phyloP scores from a whole-genome alignment of 2,113 vertebrate genomes.

The Stegostoma tigrinum region DNA sequence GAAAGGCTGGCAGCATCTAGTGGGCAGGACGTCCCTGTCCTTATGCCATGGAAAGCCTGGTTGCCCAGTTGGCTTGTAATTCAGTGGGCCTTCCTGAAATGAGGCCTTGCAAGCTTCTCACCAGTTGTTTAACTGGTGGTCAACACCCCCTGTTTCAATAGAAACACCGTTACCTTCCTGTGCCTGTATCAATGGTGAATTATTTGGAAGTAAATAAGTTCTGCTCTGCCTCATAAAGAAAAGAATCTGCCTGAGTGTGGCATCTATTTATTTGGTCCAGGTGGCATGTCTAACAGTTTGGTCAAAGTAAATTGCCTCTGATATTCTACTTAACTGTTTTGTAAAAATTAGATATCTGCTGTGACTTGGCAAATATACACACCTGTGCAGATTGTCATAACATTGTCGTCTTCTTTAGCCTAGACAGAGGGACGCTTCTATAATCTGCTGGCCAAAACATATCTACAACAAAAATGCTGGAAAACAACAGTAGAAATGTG shows the following conservation, averaged over 20 bases:
- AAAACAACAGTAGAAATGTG: constrained; percentile 3
- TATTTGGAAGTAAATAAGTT: neutral
- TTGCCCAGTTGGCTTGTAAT: too few species aligned
- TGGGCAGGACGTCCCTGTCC: too few species aligned
- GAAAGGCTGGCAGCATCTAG: too few species aligned
- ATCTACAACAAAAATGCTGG: neutral
- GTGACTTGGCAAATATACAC: neutral
- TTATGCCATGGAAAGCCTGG: too few species aligned
- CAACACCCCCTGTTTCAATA: too few species aligned
- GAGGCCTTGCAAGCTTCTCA: too few species aligned
- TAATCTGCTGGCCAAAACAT: constrained; percentile 11
- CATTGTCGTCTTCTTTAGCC: constrained; percentile 1
- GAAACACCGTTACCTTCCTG: neutral
- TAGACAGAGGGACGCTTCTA: neutral
- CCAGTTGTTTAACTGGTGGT: too few species aligned
- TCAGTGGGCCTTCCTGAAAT: too few species aligned
- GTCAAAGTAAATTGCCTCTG: neutral
- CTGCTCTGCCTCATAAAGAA: neutral
- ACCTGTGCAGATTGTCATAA: neutral
- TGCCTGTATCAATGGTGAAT: neutral
- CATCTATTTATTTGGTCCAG: neutral
- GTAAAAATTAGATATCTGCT: neutral
- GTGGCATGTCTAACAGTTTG: neutral
- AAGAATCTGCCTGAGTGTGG: too few species aligned
- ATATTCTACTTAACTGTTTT: neutral